Conservation (phyloP, 2,113 vertebrate species). For the Campylomormyrus numenius region DNA sequence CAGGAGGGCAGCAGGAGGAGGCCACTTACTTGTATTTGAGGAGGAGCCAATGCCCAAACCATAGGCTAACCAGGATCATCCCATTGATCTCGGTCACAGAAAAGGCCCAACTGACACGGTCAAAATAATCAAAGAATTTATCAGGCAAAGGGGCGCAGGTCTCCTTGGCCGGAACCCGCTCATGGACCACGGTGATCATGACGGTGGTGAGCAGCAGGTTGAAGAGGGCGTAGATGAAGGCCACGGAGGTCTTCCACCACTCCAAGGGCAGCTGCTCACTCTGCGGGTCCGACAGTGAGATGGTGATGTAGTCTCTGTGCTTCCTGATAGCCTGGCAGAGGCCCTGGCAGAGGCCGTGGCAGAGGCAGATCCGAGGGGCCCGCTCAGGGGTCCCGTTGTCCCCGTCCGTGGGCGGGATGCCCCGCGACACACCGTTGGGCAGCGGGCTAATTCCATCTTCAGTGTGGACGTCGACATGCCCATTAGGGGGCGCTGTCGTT, state of each 20-base stretch:
- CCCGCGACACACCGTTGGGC: background rate
- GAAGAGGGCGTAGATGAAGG: conserved; percentile 69
- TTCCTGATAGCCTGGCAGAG: conserved; percentile 65
- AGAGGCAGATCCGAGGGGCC: conserved; percentile 50
- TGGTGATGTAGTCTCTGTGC: conserved; percentile 71
- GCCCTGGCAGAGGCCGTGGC: conserved; percentile 42
- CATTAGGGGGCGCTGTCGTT: background rate
- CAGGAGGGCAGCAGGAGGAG: background rate
- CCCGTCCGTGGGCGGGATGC: background rate
- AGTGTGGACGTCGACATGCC: no score
- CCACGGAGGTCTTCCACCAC: conserved; percentile 81
- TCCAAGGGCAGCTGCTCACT: conserved; percentile 64
- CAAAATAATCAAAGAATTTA: conserved; percentile 80
- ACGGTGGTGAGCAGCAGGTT: conserved; percentile 72
- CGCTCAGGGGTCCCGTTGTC: conserved; percentile 25
- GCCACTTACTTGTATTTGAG: conserved; percentile 78
- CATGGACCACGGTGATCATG: conserved; percentile 78
- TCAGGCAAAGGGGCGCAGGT: conserved; percentile 76
- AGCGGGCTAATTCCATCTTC: background rate
- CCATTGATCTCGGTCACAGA: conserved; percentile 81
- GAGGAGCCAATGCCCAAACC: conserved; percentile 76
- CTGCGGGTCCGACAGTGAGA: conserved; percentile 63
- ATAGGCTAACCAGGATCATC: conserved; percentile 69
- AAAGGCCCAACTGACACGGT: conserved; percentile 77
- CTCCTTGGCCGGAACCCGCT: conserved; percentile 77